Base-by-base conservation (phyloP, 2,113 vertebrate species). In the Phoxinus phoxinus region DNA sequence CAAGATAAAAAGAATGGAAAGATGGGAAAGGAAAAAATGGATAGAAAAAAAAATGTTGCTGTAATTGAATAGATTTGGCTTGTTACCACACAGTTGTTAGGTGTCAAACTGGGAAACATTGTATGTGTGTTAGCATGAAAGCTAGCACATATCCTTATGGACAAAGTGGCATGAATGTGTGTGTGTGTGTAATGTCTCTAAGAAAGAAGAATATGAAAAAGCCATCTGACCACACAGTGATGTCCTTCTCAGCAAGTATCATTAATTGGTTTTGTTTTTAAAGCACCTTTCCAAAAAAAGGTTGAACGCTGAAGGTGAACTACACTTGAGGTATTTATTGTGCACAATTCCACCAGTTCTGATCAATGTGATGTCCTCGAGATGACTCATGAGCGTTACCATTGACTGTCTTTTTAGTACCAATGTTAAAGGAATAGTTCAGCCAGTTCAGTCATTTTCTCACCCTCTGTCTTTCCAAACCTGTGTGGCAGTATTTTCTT, bases 1-100 rank as follows among this genome's bases (percentile, higher is more conserved):
- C 63, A 59, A 63, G 84, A 88, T 86, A 86, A 83, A 87, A 86
- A 79, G 74, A 84, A 80, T 75, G 41, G 44, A 81, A 81, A 67
- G 27, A 81, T 51, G 61, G 61, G 35, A 11, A 32, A 51, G 61
- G 27, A 67, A 81, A 56, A 41, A 53, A 83, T 58, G 32, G 48
- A n/a, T n/a, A n/a, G n/a, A n/a, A n/a, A n/a, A n/a, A n/a, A n/a
- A n/a, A n/a, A n/a, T n/a, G 81, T 72, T 73, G 48, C 81, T 83
- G 67, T 83, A 83, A 83, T 56, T 83, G 32, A 83, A 83, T 56
- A 72, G 65, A 71, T 83, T 72, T 83, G 48, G 6, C 48, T 83
- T 83, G 81, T 83, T 83, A 73, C 81, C 48, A 58, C 65, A 83
- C 23, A 27, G 81, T 73, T 83, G 65, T 83, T 56, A 25, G 81